Percentiles rank a stretch among this genome's conserved stretches.
Evolutionary conservation across 2,797 vertebrate genomes (phyloP).

Genomic region (Sebastes cheni): DNA sequence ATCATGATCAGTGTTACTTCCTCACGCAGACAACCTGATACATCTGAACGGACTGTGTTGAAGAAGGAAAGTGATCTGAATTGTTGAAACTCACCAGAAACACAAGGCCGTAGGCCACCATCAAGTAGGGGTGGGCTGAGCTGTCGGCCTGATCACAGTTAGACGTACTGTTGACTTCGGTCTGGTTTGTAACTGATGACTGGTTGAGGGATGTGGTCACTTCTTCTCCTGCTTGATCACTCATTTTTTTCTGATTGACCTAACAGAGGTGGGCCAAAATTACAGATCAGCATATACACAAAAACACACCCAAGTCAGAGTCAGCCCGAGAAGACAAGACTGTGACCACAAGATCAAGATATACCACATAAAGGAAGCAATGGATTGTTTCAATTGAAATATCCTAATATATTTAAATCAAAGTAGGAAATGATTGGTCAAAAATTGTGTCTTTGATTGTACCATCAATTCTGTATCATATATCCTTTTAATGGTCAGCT

Average conservation of each 20-base stretch:
- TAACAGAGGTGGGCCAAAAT: neutral
- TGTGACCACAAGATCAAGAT: neutral
- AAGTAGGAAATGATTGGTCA: neutral
- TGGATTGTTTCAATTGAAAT: too few relatives aligned
- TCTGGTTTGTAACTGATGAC: neutral
- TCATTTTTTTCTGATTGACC: neutral
- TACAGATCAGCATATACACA: neutral
- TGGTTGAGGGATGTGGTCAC: neutral
- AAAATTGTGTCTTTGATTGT: neutral
- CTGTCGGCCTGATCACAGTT: neutral
- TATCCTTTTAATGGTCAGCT: neutral
- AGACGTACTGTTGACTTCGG: accelerated
- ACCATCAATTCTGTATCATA: neutral
- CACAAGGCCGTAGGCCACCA: constrained; percentile 40
- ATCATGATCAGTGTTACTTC: neutral
- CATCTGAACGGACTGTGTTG: neutral
- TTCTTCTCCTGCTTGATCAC: too few relatives aligned
- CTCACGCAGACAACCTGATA: too few relatives aligned
- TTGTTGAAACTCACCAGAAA: constrained; percentile 48
- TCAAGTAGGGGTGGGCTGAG: constrained; percentile 19
- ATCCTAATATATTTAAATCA: neutral
- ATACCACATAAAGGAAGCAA: too few relatives aligned
- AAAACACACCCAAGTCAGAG: neutral
- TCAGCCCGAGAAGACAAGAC: neutral
- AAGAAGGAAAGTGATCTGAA: neutral